Conservation (phyloP, 2,797 vertebrate genomes). For the Poecilia velifera region DNA sequence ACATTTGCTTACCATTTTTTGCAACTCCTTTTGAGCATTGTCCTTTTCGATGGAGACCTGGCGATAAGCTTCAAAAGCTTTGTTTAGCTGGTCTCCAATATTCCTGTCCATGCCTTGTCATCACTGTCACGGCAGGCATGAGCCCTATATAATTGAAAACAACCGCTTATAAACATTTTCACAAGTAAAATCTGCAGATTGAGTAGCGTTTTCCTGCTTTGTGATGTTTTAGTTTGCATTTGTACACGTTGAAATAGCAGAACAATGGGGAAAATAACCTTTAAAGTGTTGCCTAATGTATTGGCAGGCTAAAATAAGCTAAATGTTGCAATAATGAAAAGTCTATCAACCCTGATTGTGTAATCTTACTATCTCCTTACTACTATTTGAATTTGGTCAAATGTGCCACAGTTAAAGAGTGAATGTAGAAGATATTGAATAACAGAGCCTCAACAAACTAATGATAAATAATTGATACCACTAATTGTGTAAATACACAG, state of each 20-base stretch:
- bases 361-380: constrained; percentile 21
- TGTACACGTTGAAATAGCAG: background rate
- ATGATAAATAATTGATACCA: constrained; percentile 9
- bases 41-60: constrained; percentile 96
- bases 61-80: constrained; percentile 96
- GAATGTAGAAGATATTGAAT: constrained; percentile 11
- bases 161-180: background rate
- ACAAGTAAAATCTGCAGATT: background rate
- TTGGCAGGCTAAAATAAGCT: constrained; percentile 13
- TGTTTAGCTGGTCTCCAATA: constrained; percentile 96
- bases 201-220: background rate
- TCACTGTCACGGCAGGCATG: constrained; percentile 86
- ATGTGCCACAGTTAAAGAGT: background rate
- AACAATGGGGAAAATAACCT: constrained; percentile 8
- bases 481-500: background rate
- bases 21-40: constrained; percentile 87
- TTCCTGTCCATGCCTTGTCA: constrained; percentile 97
- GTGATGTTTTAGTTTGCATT: constrained; percentile 1
- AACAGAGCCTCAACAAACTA: background rate
- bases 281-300: constrained; percentile 2
- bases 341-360: constrained; percentile 10
- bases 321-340: constrained; percentile 14
- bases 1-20: constrained; percentile 86
- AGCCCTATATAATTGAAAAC: constrained; percentile 65
- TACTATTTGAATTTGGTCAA: background rate